Conservation (phyloP, 2,113 vertebrate genomes). For the Madoqua kirkii region DNA sequence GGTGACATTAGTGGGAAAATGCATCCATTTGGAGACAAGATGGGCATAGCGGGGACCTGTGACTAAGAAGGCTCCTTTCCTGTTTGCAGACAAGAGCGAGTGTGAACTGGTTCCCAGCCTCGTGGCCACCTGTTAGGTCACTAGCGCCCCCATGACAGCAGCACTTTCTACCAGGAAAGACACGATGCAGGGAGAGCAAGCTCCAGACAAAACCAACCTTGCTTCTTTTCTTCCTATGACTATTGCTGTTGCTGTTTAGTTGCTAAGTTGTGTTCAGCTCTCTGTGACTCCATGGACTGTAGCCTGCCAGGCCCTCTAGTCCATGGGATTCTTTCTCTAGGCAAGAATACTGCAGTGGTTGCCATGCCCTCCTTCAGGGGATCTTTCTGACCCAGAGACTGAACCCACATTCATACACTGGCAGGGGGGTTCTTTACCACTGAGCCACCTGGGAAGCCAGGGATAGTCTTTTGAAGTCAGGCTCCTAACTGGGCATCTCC, state of each 20-base stretch:
- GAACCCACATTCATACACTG: neutral
- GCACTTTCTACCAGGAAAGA: neutral
- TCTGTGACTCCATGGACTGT: neutral
- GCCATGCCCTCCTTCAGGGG: neutral
- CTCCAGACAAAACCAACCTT: neutral
- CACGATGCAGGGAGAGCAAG: neutral
- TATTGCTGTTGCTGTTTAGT: neutral
- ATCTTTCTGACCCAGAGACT: neutral
- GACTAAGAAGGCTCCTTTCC: neutral
- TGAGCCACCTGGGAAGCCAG: neutral
- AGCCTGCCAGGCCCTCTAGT: neutral
- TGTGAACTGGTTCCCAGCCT: neutral
- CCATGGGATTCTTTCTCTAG: neutral
- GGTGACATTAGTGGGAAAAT: neutral
- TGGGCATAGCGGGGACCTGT: neutral
- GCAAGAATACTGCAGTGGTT: neutral
- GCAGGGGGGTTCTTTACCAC: neutral
- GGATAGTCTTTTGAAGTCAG: neutral
- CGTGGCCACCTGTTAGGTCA: neutral
- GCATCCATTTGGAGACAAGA: neutral
- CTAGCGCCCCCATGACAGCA: neutral
- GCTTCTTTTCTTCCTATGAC: neutral
- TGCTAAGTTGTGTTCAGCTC: neutral
- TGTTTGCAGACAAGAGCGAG: neutral
- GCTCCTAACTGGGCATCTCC: neutral